Evolutionary conservation across 1,140 invertebrate species (phyloP).

Genomic region (Drosophila albomicans): DNA sequence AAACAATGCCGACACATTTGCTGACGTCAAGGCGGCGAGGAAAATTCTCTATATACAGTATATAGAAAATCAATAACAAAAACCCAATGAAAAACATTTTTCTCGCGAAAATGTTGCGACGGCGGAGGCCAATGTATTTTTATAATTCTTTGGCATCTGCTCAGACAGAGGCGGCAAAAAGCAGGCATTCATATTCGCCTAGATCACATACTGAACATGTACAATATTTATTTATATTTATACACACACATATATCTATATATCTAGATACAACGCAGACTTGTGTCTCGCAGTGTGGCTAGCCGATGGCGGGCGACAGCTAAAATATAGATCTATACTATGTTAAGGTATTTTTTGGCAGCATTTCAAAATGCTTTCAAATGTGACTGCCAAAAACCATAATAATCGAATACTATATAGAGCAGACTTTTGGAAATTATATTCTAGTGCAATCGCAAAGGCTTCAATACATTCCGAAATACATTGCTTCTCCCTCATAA

Average conservation of each 20-base stretch:
- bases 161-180: slow-evolving; percentile 33
- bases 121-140: slow-evolving; percentile 70
- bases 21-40: slow-evolving; percentile 60
- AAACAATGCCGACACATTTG: slow-evolving; percentile 41
- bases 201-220: slow-evolving; percentile 23
- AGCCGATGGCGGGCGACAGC: slow-evolving; percentile 74
- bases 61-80: slow-evolving; percentile 42
- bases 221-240: not conserved
- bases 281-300: slow-evolving; percentile 77
- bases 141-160: slow-evolving; percentile 44
- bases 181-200: slow-evolving; percentile 19
- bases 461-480: not conserved
- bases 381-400: slow-evolving; percentile 32
- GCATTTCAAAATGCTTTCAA: slow-evolving; percentile 32
- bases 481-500: not conserved
- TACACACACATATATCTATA: not conserved
- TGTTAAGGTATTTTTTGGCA: slow-evolving; percentile 40
- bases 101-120: slow-evolving; percentile 52
- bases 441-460: slow-evolving; percentile 1
- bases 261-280: slow-evolving; percentile 39
- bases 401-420: slow-evolving; percentile 1
- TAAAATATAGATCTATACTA: slow-evolving; percentile 55
- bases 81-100: slow-evolving; percentile 48
- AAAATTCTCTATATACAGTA: slow-evolving; percentile 5
- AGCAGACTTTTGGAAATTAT: not conserved